phyloP scores from a whole-genome alignment of 2,888 invertebrate species.

The Stenodema calcarata region DNA sequence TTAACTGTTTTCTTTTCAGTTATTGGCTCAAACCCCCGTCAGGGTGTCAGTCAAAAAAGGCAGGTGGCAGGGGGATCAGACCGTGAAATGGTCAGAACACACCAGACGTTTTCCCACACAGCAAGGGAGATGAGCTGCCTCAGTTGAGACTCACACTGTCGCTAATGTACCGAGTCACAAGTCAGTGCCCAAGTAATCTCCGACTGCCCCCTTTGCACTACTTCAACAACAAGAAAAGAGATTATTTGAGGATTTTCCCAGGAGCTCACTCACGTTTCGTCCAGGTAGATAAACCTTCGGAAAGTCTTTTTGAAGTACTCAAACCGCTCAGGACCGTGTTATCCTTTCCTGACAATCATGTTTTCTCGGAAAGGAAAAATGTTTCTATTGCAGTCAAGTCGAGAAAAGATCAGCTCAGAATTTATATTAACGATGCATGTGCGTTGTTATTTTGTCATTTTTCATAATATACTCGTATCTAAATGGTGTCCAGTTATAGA shows the following conservation, averaged over 20 bases:
- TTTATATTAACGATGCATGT: no score
- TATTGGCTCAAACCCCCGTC: neutral
- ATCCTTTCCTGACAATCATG: neutral
- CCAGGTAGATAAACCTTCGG: neutral
- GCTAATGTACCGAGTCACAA: conserved; percentile 26
- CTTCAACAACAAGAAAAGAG: neutral
- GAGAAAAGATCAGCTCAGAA: neutral
- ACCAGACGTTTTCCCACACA: neutral
- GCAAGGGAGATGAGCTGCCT: neutral
- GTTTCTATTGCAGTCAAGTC: neutral
- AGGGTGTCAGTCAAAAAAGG: neutral
- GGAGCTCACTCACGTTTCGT: neutral
- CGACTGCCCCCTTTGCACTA: neutral
- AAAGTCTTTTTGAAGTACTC: neutral
- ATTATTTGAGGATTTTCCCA: neutral
- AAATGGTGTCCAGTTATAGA: no score
- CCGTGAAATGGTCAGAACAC: neutral
- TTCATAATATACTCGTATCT: no score
- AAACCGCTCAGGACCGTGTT: neutral
- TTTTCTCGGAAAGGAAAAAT: neutral
- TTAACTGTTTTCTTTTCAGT: neutral
- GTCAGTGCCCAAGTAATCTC: conserved; percentile 9
- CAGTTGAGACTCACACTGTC: neutral
- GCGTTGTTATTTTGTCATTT: no score
- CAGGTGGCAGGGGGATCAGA: conserved; percentile 12